Percentiles rank a stretch among this genome's conserved stretches.
Conservation (phyloP, 2,888 invertebrate genomes). For the Cataglyphis cursor region DNA sequence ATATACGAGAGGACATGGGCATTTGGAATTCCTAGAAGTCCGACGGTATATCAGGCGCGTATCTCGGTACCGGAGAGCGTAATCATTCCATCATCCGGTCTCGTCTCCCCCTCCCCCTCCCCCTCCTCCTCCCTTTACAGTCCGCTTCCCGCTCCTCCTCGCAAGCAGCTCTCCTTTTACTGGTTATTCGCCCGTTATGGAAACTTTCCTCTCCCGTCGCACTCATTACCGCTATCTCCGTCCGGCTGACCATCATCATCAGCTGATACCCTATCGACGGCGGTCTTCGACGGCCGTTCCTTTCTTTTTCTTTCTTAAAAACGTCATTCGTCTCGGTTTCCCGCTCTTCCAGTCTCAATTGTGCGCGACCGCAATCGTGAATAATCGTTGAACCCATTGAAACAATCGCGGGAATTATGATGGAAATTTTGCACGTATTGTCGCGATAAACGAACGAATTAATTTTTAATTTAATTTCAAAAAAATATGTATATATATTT, state of each 20-base stretch:
- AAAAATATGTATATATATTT: neutral
- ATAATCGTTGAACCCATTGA: constrained; percentile 41
- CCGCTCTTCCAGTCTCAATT: constrained; percentile 20
- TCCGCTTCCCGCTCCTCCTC: neutral
- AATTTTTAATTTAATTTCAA: neutral
- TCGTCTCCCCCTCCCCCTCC: neutral
- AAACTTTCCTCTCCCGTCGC: constrained; percentile 82
- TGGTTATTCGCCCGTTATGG: constrained; percentile 80
- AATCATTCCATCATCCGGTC: constrained; percentile 75
- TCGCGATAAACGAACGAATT: constrained; percentile 20
- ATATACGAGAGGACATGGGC: constrained; percentile 35
- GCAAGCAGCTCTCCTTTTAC: constrained; percentile 67
- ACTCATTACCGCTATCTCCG: constrained; percentile 79
- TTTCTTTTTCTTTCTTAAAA: constrained; percentile 47
- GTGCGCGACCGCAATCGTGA: constrained; percentile 35
- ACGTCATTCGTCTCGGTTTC: constrained; percentile 14
- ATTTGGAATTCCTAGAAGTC: constrained; percentile 70
- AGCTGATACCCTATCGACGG: constrained; percentile 79
- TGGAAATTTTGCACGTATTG: constrained; percentile 50
- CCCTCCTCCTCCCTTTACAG: neutral
- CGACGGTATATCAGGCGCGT: constrained; percentile 64
- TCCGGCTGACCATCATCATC: constrained; percentile 77
- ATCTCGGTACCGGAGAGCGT: constrained; percentile 67
- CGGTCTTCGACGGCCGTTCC: constrained; percentile 59
- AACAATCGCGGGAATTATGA: constrained; percentile 25